Evolutionary conservation across 2,113 vertebrate genomes (phyloP).

Genomic region (Castor canadensis): DNA sequence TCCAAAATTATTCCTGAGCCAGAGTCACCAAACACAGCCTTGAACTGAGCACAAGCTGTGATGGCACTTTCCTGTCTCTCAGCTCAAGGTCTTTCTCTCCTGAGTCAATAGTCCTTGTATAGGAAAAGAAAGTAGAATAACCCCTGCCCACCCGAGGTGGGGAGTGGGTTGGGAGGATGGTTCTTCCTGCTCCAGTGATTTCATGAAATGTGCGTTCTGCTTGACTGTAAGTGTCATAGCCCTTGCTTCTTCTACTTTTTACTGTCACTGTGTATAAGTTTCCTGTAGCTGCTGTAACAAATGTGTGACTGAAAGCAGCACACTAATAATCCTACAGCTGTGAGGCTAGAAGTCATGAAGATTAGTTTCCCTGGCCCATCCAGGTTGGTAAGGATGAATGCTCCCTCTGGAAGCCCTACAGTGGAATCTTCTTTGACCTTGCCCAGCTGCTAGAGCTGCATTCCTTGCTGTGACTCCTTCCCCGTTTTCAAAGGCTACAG

Average conservation of each 20-base stretch:
- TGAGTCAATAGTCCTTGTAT: too few relatives aligned
- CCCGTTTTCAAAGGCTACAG: not conserved
- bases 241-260: not conserved
- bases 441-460: not conserved
- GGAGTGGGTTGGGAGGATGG: too few relatives aligned
- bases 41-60: not conserved
- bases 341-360: not conserved
- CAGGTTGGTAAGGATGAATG: not conserved
- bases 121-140: not conserved
- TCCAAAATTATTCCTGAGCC: not conserved
- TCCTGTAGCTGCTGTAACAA: not conserved
- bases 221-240: too few relatives aligned
- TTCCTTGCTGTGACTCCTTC: too few relatives aligned
- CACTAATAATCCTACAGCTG: not conserved
- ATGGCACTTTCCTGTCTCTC: not conserved
- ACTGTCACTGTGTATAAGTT: not conserved
- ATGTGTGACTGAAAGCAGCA: not conserved
- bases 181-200: too few relatives aligned
- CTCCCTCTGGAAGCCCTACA: not conserved
- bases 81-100: not conserved
- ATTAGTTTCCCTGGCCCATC: not conserved
- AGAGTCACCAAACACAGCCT: not conserved
- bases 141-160: too few relatives aligned
- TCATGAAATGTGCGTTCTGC: not conserved
- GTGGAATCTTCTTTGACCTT: not conserved